Evolutionary conservation across 2,113 vertebrate genomes (phyloP), one percentile per base, ranked within the genome.

Genomic region (Gasterosteus aculeatus): DNA sequence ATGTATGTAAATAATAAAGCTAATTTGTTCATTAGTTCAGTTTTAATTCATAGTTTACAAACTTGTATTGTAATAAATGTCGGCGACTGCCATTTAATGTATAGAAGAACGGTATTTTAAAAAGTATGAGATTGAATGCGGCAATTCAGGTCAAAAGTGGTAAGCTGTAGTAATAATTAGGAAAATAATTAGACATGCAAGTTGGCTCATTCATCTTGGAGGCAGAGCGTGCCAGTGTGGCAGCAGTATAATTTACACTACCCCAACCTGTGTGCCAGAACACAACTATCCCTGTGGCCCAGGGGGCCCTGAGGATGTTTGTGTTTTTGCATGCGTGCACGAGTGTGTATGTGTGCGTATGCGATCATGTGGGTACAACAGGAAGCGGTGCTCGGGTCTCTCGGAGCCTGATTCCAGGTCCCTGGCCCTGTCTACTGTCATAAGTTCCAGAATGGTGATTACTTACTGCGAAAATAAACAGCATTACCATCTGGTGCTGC

Each of bases 391-490:
- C 80, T 85, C 82, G 39, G 61, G 85, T 89, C 88, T 88, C 84
- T 71, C 10, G 79, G 76, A 90, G 86, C 85, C 73, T 10, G 31
- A 77, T 73, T 91, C 88, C 89, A 89, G 86, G 83, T 87, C 85
- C 75, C 84, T 78, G 83, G 83, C 85, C 81, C 89, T 85, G 90
- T 90, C 81, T 90, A 79, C 78, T 86, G 85, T 88, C 88, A 83
- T 82, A 85, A 73, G 82, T 91, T 88, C 86, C 86, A 88, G 75
- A 84, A 81, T 86, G 77, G 88, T 93, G 91, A 94, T 93, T 91
- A 92, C 88, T 76, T 86, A 66, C 87, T 86, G 88, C 78, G 85
- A 91, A 93, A 93, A 93, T 92, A 92, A 93, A 92, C 91, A 92
- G 85, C 78, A 85, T 92, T 89, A 88, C 86, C 91, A 93, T 93